Base-by-base conservation (phyloP, 2,797 vertebrate genomes). In the Pangasius larnaudii region DNA sequence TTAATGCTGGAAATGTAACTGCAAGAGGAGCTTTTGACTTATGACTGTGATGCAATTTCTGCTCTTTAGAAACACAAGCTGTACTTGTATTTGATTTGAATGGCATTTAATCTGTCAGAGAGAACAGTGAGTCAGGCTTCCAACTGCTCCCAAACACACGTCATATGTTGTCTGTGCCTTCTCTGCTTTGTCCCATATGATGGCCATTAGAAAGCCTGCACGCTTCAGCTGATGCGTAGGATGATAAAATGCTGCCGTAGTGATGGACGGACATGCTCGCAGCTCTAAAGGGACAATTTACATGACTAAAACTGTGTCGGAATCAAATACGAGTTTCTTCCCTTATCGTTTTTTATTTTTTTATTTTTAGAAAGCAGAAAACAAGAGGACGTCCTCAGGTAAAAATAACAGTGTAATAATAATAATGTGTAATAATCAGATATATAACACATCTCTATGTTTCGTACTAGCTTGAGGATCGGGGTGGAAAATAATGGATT, bases 111-210 rank as follows among this genome's bases (percentile, higher is more conserved):
- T 87, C 63, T 59, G 51, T 42, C 33, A 69, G 61, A 19, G 63
- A 42, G 77, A 86, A n/a, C 33, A 67, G 61, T 71, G 86, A 87
- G 36, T 81, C 86, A 81, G 77, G 49, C 77, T 42, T 86, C 75
- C 77, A 80, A 80, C 63, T 67, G 75, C 46, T 86, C 82, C 46
- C 61, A 56, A 72, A 72, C 86, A 59, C 63, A 46, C 27, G 49
- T 87, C 63, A 81, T 87, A 87, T 81, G 85, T 74, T 71, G 77
- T 72, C 75, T 72, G 86, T 59, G 27, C 49, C n/a, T 72, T 42
- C 36, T 59, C 86, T 49, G 49, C 67, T 81, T 87, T 81, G 67
- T 81, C 78, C 77, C 78, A 39, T 67, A 53, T 75, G 71, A 84
- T 24, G 30, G 58, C n/a, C 33, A 42, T 51, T 72, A 83, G 65